Evolutionary conservation across 2,113 vertebrate species (phyloP).

Genomic region (Euleptes europaea): DNA sequence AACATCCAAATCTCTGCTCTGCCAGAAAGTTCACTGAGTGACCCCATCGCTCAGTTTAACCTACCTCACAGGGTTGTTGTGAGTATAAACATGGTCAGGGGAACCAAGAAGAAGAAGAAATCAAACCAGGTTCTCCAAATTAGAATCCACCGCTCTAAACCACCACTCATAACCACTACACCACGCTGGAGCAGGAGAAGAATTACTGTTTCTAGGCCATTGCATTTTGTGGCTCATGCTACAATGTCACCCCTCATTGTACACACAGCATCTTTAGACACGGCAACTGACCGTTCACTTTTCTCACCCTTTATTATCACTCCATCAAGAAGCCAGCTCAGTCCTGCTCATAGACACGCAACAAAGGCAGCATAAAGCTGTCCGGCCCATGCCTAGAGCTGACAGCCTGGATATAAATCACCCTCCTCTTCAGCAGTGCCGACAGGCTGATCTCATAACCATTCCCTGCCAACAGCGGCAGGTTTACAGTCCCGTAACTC

Average conservation of each 20-base stretch:
- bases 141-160: too few species aligned
- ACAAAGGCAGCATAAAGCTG: background rate
- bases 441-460: background rate
- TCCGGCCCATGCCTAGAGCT: constrained; percentile 17
- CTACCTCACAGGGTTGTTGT: too few species aligned
- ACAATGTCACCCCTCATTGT: constrained; percentile 17
- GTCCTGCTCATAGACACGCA: background rate
- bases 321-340: constrained; percentile 9
- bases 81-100: background rate
- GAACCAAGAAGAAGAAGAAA: background rate
- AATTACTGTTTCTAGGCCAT: constrained; percentile 14
- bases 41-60: too few species aligned
- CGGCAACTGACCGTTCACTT: background rate
- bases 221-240: constrained; percentile 14
- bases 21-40: too few species aligned
- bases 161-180: too few species aligned
- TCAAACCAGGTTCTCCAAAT: too few species aligned
- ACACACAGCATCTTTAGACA: constrained; percentile 16
- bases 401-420: background rate
- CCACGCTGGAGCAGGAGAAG: too few species aligned
- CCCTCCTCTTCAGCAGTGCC: constrained; percentile 2
- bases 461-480: background rate
- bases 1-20: too few species aligned
- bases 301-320: background rate
- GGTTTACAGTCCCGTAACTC: constrained; percentile 5